Conservation (phyloP, 2,888 invertebrate species). For the Caenorhabditis sp. region DNA sequence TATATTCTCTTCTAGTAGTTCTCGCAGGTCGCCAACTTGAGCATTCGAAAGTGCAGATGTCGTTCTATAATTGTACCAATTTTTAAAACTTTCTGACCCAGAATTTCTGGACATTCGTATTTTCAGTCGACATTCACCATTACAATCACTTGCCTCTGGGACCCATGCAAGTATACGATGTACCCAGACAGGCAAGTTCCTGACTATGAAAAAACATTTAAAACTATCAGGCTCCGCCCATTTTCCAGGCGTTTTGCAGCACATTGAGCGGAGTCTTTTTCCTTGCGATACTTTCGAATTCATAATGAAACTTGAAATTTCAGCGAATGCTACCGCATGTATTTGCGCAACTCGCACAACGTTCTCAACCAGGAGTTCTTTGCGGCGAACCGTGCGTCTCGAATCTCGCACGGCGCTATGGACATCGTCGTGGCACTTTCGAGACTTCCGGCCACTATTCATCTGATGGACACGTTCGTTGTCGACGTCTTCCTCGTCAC, state of each 20-base stretch:
- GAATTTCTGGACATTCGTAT: too few relatives aligned
- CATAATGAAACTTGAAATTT: not conserved
- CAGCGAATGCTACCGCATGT: conserved; percentile 68
- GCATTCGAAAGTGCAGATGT: too few relatives aligned
- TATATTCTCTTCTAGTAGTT: too few relatives aligned
- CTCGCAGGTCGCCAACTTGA: too few relatives aligned
- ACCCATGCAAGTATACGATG: conserved; percentile 15
- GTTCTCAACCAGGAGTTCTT: conserved; percentile 84
- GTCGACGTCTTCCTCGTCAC: conserved; percentile 90
- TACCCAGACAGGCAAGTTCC: conserved; percentile 29
- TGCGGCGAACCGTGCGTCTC: conserved; percentile 73
- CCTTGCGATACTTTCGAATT: not conserved
- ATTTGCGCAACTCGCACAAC: conserved; percentile 85
- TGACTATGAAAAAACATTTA: not conserved
- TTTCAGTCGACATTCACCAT: conserved; percentile 80
- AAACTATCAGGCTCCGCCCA: not conserved
- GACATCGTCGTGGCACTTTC: conserved; percentile 91
- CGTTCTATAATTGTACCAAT: too few relatives aligned
- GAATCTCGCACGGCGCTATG: conserved; percentile 83
- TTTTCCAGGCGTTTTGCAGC: too few relatives aligned
- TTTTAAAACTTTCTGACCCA: too few relatives aligned
- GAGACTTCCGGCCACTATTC: conserved; percentile 91
- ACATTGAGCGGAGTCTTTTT: too few relatives aligned
- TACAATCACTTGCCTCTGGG: conserved; percentile 73
- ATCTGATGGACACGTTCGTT: conserved; percentile 92